A percentile compares a stretch with the other conserved stretches of the same genome.
These are phyloP conservation scores for Melitaea athalia DNA, from an alignment of 2,888 invertebrate genomes.

Conservation along the genomic window DNA sequence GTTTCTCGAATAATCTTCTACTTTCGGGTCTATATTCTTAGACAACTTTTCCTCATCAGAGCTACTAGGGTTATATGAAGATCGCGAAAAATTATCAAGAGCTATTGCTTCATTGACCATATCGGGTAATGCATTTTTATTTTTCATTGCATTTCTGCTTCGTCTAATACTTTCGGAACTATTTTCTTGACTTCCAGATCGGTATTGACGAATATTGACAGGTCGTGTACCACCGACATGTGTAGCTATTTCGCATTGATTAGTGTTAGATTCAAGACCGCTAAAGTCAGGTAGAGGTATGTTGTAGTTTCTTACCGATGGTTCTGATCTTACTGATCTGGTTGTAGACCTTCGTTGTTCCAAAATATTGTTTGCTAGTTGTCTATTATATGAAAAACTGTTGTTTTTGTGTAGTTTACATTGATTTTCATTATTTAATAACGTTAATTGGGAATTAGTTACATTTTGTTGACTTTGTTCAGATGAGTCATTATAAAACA, in stretches of 20 bases:
- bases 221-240: conserved; percentile 62
- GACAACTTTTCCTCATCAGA: conserved; percentile 73
- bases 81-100: conserved; percentile 74
- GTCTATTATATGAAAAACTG: conserved; percentile 62
- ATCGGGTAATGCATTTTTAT: conserved; percentile 79
- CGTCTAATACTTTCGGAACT: conserved; percentile 48
- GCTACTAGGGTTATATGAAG: conserved; percentile 66
- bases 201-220: conserved; percentile 56
- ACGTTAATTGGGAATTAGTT: conserved; percentile 64
- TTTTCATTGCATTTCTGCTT: conserved; percentile 54
- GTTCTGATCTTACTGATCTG: conserved; percentile 74
- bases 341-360: conserved; percentile 57
- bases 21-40: conserved; percentile 46
- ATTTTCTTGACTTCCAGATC: conserved; percentile 54
- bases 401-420: conserved; percentile 65
- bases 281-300: conserved; percentile 70
- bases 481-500: conserved; percentile 55
- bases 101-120: conserved; percentile 86
- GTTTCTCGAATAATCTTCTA: conserved; percentile 59
- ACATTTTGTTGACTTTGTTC: conserved; percentile 54
- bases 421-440: conserved; percentile 56
- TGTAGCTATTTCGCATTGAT: conserved; percentile 61
- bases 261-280: conserved; percentile 48
- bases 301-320: conserved; percentile 66
- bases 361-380: conserved; percentile 49